These are phyloP conservation scores for Cheiracanthium punctorium DNA, from an alignment of 2,888 invertebrate species.

Conservation along the genomic window DNA sequence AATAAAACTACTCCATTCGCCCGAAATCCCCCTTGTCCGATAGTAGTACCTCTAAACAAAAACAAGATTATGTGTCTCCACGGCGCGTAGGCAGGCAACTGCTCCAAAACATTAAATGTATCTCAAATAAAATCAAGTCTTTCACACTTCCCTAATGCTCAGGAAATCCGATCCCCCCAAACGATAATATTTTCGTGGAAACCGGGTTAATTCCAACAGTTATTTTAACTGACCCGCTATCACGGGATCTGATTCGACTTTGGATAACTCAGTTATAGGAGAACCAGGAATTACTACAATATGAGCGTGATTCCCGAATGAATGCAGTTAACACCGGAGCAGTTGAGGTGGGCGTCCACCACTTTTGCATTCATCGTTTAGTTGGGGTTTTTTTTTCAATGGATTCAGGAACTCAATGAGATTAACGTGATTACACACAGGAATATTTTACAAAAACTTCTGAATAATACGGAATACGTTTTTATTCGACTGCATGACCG, in stretches of 20 bases:
- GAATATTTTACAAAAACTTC: not conserved
- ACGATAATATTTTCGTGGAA: constrained; percentile 4
- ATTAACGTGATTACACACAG: not conserved
- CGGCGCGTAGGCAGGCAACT: not conserved
- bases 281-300: too few species aligned
- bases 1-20: too few species aligned
- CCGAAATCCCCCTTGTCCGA: too few species aligned
- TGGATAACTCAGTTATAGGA: not conserved
- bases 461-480: not conserved
- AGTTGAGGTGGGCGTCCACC: not conserved
- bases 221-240: not conserved
- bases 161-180: not conserved
- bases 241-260: not conserved
- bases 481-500: not conserved
- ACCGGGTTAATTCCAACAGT: not conserved
- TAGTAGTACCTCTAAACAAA: not conserved
- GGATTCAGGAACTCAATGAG: not conserved
- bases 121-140: not conserved
- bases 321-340: not conserved
- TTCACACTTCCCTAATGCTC: not conserved
- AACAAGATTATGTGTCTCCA: not conserved
- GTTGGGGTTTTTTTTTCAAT: too few species aligned
- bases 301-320: not conserved
- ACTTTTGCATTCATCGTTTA: not conserved
- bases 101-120: not conserved